Evolutionary conservation across 2,113 vertebrate species (phyloP).

Genomic region (Nothocercus nigrocapillus): DNA sequence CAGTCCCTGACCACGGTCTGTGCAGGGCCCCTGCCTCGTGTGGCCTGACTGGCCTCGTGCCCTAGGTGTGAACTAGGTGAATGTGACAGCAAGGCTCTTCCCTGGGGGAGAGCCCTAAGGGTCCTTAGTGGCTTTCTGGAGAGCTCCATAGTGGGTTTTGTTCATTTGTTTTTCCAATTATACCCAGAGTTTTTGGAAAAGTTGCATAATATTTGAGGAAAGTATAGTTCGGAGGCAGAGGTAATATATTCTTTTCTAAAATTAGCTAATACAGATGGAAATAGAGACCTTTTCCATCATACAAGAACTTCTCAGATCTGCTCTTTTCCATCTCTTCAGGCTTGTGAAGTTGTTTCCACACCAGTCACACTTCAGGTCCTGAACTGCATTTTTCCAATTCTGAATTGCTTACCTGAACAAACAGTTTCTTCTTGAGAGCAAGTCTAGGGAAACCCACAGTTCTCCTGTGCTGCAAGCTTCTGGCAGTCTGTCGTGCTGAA

Average conservation of each 20-base stretch:
- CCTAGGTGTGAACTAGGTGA: not conserved
- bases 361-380: not conserved
- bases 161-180: not conserved
- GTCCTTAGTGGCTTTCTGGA: not conserved
- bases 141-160: not conserved
- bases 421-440: not conserved
- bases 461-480: not conserved
- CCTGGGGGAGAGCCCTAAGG: not conserved
- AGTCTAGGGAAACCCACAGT: not conserved
- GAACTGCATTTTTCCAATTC: not conserved
- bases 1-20: too few relatives aligned
- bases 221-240: not conserved
- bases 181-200: not conserved
- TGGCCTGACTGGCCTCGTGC: rapidly evolving
- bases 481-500: not conserved
- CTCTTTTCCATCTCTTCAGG: not conserved
- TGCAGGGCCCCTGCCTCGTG: rapidly evolving
- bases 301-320: not conserved
- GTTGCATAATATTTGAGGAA: not conserved
- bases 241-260: not conserved
- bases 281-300: not conserved
- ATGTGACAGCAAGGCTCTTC: not conserved
- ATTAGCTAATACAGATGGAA: not conserved
- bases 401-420: not conserved
- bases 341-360: too few relatives aligned